A percentile compares a stretch with the other conserved stretches of the same genome.
phyloP scores from a whole-genome alignment of 2,113 vertebrate genomes.

The Antechinus flavipes region DNA sequence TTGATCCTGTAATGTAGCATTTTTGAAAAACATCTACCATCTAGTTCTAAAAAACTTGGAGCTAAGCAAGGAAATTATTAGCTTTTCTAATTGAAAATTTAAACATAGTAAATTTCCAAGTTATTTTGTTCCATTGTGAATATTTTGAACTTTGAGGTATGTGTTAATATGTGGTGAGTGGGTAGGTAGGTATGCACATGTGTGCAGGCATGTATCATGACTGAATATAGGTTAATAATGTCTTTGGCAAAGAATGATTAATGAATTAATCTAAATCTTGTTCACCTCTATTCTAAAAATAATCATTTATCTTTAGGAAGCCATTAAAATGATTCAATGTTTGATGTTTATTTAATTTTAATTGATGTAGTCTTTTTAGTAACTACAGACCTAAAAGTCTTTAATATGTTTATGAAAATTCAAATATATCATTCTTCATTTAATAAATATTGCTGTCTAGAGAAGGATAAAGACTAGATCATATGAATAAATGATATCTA shows the following conservation, averaged over 20 bases:
- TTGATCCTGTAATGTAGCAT: neutral
- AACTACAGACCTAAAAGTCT: neutral
- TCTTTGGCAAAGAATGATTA: neutral
- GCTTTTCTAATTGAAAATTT: neutral
- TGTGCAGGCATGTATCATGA: neutral
- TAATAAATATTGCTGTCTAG: neutral
- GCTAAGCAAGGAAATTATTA: neutral
- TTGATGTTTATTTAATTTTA: conserved; percentile 5
- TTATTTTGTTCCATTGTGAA: neutral
- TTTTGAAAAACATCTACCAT: neutral
- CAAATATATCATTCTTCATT: neutral
- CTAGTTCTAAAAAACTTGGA: neutral
- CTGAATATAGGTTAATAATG: neutral
- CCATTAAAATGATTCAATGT: neutral
- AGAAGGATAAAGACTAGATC: neutral
- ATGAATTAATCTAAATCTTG: neutral
- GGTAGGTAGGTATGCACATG: too few species aligned
- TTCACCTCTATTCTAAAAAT: neutral
- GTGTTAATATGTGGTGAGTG: neutral
- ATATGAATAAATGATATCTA: conserved; percentile 13
- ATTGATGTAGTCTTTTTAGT: neutral
- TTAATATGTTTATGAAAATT: neutral
- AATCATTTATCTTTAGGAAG: neutral
- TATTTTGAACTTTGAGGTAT: neutral
- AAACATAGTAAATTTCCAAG: neutral